Evolutionary conservation across 2,888 invertebrate genomes (phyloP).

Genomic region (Hemistola chrysoprasaria): DNA sequence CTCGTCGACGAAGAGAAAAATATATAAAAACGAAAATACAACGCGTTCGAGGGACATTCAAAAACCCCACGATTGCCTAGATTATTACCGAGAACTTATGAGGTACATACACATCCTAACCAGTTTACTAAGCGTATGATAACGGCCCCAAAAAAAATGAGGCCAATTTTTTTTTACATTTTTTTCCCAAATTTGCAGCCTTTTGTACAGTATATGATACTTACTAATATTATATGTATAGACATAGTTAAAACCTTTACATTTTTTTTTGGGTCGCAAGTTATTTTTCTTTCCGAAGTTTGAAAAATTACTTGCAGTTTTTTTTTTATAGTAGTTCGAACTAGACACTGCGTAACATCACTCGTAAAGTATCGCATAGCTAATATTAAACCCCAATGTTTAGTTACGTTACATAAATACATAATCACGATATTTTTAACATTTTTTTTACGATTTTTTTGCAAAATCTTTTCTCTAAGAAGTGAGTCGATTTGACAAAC

Average conservation of each 20-base stretch:
- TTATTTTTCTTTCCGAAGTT: slow-evolving; percentile 43
- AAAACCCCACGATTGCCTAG: slow-evolving; percentile 45
- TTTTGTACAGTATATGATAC: slow-evolving; percentile 80
- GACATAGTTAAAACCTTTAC: slow-evolving; percentile 75
- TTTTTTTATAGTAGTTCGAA: slow-evolving; percentile 62
- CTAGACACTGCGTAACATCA: slow-evolving; percentile 55
- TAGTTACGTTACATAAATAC: slow-evolving; percentile 59
- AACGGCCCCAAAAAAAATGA: slow-evolving; percentile 67
- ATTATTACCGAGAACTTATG: slow-evolving; percentile 68
- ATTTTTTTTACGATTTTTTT: slow-evolving; percentile 53
- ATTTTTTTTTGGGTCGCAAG: slow-evolving; percentile 58
- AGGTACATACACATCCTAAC: slow-evolving; percentile 68
- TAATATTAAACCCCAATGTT: slow-evolving; percentile 57
- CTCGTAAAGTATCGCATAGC: slow-evolving; percentile 57
- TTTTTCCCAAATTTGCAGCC: slow-evolving; percentile 73
- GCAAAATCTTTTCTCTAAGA: slow-evolving; percentile 28
- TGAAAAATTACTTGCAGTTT: slow-evolving; percentile 46
- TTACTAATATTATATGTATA: slow-evolving; percentile 76
- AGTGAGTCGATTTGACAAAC: slow-evolving; percentile 44
- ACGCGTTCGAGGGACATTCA: slow-evolving; percentile 39
- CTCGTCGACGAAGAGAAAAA: slow-evolving; percentile 43
- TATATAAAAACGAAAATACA: slow-evolving; percentile 34
- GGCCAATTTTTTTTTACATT: slow-evolving; percentile 72
- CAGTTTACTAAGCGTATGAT: slow-evolving; percentile 79
- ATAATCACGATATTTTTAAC: slow-evolving; percentile 58